A percentile compares a stretch with the other conserved stretches of the same genome.
phyloP scores from a whole-genome alignment of 2,797 vertebrate genomes.

The Onychomys arenicola region DNA sequence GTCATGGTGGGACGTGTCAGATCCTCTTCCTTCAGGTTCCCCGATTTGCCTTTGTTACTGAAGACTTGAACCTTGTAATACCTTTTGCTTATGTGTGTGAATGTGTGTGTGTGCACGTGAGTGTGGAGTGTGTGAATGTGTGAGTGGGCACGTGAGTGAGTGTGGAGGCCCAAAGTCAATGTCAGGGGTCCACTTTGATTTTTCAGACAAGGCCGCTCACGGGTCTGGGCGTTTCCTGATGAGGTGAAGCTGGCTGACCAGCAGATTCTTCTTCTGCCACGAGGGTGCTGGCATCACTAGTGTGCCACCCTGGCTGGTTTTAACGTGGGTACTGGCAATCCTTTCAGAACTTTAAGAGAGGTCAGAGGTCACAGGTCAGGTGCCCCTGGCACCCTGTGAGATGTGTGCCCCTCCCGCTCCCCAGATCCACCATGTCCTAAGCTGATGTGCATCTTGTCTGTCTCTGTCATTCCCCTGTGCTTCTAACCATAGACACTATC shows the following conservation, averaged over 20 bases:
- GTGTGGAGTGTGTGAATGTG: not conserved
- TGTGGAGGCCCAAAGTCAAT: not conserved
- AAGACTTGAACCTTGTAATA: not conserved
- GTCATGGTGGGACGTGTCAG: not conserved
- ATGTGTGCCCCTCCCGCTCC: not conserved
- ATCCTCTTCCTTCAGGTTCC: not conserved
- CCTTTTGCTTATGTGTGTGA: not conserved
- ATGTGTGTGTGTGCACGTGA: not conserved
- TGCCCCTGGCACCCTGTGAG: too few relatives aligned
- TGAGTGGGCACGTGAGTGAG: too few relatives aligned
- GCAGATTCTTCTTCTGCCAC: not conserved
- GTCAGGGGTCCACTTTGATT: not conserved
- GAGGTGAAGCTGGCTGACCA: not conserved
- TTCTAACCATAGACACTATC: not conserved
- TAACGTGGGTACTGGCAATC: not conserved
- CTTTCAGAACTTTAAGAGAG: not conserved
- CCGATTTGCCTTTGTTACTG: slow-evolving; percentile 25
- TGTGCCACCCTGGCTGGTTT: not conserved
- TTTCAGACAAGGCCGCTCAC: not conserved
- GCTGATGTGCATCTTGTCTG: not conserved
- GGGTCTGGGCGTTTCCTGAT: not conserved
- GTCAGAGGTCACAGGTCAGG: not conserved
- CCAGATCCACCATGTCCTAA: not conserved
- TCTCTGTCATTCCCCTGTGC: not conserved
- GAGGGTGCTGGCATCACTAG: not conserved